phyloP scores from a whole-genome alignment of 2,888 invertebrate genomes.

The Atherix ibis region DNA sequence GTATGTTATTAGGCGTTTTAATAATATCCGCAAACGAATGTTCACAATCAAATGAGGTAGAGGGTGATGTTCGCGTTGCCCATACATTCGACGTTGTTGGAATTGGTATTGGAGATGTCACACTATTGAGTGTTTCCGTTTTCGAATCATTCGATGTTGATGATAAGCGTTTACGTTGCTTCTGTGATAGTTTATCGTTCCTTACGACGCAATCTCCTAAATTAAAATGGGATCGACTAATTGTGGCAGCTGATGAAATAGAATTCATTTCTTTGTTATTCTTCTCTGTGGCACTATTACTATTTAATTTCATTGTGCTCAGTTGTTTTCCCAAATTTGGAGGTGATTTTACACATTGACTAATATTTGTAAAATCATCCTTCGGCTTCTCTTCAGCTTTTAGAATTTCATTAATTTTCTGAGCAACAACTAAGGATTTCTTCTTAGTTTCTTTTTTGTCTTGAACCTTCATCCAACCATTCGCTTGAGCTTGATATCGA shows the following conservation, averaged over 20 bases:
- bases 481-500: conserved; percentile 18
- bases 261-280: no score
- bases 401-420: conserved; percentile 31
- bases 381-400: conserved; percentile 34
- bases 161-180: conserved; percentile 38
- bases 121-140: conserved; percentile 4
- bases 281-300: no score
- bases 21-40: conserved; percentile 28
- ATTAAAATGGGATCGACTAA: conserved; percentile 18
- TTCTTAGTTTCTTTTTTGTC: conserved; percentile 34
- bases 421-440: conserved; percentile 15
- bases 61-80: conserved; percentile 14
- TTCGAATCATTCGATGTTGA: conserved; percentile 32
- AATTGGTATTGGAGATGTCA: conserved; percentile 16
- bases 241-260: not conserved
- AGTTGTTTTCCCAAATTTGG: not conserved
- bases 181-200: conserved; percentile 37
- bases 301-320: not conserved
- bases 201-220: conserved; percentile 20
- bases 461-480: conserved; percentile 26
- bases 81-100: conserved; percentile 21
- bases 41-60: conserved; percentile 14
- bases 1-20: conserved; percentile 11
- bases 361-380: conserved; percentile 32
- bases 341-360: conserved; percentile 7